These are phyloP conservation scores for Sebastes oblongus DNA, from an alignment of 2,797 vertebrate species.

Conservation along the genomic window DNA sequence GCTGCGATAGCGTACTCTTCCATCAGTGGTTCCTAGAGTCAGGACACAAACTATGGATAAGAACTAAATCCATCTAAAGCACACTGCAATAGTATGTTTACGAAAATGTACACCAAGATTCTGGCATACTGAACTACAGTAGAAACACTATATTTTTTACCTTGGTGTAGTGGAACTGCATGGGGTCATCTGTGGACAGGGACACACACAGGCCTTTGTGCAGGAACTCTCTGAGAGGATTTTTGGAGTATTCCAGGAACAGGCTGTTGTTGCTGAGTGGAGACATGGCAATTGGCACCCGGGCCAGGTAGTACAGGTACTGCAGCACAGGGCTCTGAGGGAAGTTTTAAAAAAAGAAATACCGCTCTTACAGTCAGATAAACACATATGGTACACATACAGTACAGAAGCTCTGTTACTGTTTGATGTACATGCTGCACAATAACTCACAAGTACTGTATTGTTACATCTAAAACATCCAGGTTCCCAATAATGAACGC, in stretches of 20 bases:
- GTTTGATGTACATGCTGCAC: background rate
- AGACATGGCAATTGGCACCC: constrained; percentile 98
- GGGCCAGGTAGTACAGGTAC: constrained; percentile 96
- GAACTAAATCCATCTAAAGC: background rate
- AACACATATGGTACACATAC: background rate
- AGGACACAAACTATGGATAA: constrained; percentile 3
- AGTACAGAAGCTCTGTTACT: background rate
- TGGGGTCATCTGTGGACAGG: constrained; percentile 95
- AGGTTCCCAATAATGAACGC: background rate
- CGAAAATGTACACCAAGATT: background rate
- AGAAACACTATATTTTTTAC: constrained; percentile 72
- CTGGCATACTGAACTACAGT: background rate
- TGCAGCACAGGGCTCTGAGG: constrained; percentile 94
- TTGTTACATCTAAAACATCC: background rate
- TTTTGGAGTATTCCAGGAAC: constrained; percentile 97
- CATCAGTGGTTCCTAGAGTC: constrained; percentile 92
- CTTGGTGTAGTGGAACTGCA: constrained; percentile 99
- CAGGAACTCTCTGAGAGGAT: constrained; percentile 92
- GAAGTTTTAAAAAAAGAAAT: background rate
- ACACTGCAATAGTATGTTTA: background rate
- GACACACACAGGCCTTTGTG: constrained; percentile 95
- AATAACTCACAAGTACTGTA: background rate
- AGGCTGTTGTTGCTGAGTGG: constrained; percentile 98
- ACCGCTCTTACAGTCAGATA: background rate
- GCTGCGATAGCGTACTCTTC: constrained; percentile 99